Conservation (phyloP, 2,113 vertebrate genomes). For the Calidris pygmaea region DNA sequence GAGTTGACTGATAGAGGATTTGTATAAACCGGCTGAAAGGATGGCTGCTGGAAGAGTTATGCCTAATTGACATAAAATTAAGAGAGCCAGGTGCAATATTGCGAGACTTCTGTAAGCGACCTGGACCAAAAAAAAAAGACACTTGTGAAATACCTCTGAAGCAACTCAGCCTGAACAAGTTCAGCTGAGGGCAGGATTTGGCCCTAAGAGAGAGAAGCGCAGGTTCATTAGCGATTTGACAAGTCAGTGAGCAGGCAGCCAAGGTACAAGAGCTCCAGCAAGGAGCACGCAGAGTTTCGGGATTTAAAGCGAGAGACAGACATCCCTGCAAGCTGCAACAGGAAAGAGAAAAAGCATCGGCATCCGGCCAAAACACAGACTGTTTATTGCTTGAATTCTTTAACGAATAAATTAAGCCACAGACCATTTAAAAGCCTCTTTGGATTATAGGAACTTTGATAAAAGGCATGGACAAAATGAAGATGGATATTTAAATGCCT, state of each 20-base stretch:
- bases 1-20: background rate
- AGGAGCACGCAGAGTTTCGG: background rate
- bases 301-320: slow-evolving; percentile 20
- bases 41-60: background rate
- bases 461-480: background rate
- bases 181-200: slow-evolving; percentile 31
- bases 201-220: background rate
- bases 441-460: slow-evolving; percentile 1
- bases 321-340: background rate
- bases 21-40: background rate
- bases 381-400: slow-evolving; percentile 39
- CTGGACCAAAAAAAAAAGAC: background rate
- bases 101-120: background rate
- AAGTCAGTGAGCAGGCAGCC: slow-evolving; percentile 43
- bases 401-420: slow-evolving; percentile 25
- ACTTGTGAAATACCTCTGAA: slow-evolving; percentile 32
- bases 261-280: background rate
- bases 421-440: slow-evolving; percentile 34
- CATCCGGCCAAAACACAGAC: background rate
- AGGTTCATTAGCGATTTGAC: slow-evolving; percentile 38
- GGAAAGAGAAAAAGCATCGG: background rate
- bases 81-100: slow-evolving; percentile 2
- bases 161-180: background rate
- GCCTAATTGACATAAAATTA: slow-evolving; percentile 18
- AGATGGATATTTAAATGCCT: background rate